phyloP scores from a whole-genome alignment of 2,113 vertebrate genomes.

The Aythya baeri region DNA sequence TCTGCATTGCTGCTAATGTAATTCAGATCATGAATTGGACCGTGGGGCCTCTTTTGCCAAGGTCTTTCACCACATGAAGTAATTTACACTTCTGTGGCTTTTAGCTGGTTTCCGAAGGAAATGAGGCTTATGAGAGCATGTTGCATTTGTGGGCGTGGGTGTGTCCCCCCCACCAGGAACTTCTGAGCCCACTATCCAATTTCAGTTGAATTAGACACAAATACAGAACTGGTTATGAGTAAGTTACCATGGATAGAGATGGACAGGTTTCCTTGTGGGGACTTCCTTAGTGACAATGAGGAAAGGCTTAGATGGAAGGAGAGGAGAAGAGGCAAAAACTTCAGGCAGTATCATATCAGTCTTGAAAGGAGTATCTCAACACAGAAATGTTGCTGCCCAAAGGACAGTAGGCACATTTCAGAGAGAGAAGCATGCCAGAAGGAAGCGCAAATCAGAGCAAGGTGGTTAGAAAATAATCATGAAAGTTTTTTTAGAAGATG shows the following conservation, averaged over 20 bases:
- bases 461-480: background rate
- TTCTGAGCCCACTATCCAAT: background rate
- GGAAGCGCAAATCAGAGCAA: slow-evolving; percentile 4
- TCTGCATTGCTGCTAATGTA: background rate
- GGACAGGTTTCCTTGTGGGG: background rate
- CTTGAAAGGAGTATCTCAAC: background rate
- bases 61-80: background rate
- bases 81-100: slow-evolving; percentile 7
- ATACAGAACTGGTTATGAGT: background rate
- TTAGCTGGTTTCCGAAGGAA: background rate
- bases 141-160: background rate
- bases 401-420: background rate
- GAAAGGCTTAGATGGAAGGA: background rate
- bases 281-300: background rate
- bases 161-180: background rate
- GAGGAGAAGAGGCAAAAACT: background rate
- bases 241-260: background rate
- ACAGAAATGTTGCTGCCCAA: background rate
- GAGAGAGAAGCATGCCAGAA: background rate
- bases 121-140: background rate
- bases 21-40: background rate
- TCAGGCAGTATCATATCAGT: background rate
- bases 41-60: background rate
- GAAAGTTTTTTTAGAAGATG: background rate
- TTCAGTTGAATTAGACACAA: background rate